These are phyloP conservation scores for Diadegma fenestrale DNA, from an alignment of 2,888 invertebrate genomes.

Conservation along the genomic window DNA sequence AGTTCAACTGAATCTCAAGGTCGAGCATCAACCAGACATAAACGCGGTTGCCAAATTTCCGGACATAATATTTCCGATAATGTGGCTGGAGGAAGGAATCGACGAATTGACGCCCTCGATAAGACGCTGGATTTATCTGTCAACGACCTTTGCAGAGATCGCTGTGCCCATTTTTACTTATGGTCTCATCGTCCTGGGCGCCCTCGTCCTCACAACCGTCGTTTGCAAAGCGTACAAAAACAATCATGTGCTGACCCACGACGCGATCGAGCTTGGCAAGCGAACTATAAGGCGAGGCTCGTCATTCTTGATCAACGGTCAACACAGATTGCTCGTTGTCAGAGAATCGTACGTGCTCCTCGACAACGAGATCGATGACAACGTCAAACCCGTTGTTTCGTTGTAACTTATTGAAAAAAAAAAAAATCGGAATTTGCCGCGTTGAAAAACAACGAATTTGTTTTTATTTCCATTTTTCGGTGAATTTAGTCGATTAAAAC, in stretches of 20 bases:
- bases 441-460: neutral
- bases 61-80: conserved; percentile 93
- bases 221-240: conserved; percentile 92
- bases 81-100: conserved; percentile 96
- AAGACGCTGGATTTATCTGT: conserved; percentile 92
- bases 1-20: conserved; percentile 93
- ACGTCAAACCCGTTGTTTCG: conserved; percentile 59
- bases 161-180: conserved; percentile 90
- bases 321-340: conserved; percentile 87
- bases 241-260: conserved; percentile 89
- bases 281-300: conserved; percentile 90
- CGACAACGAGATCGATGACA: conserved; percentile 75
- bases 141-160: conserved; percentile 91
- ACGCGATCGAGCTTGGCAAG: conserved; percentile 92
- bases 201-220: conserved; percentile 88
- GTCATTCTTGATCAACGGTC: conserved; percentile 87
- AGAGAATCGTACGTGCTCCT: conserved; percentile 87
- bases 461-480: neutral
- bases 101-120: conserved; percentile 93
- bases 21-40: conserved; percentile 90
- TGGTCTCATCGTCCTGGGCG: conserved; percentile 90
- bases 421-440: neutral
- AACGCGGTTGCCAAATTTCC: conserved; percentile 91
- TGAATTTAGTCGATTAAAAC: neutral
- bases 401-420: conserved; percentile 53